Base-by-base conservation (phyloP, 2,113 vertebrate genomes). In the Zeus faber region DNA sequence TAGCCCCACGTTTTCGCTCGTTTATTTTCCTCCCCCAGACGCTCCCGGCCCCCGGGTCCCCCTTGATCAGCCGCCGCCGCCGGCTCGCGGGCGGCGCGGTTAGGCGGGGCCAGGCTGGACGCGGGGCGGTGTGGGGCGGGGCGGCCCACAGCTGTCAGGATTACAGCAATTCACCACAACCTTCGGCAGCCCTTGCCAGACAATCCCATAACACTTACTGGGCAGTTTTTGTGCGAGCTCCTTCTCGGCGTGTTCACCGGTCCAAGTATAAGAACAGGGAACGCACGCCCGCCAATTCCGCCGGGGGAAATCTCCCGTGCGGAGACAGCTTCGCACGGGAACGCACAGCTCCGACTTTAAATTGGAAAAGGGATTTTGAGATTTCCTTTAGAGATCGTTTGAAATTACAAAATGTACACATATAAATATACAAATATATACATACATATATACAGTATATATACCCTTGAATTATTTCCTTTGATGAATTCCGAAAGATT, bases 401-500 rank as follows among this genome's bases (percentile, higher is more conserved):
- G n/a, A n/a, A n/a, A n/a, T n/a, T n/a, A n/a, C n/a, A n/a, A n/a
- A n/a, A n/a, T n/a, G n/a, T n/a, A n/a, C n/a, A n/a, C n/a, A n/a
- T n/a, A n/a, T n/a, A n/a, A n/a, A n/a, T n/a, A n/a, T n/a, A n/a
- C n/a, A n/a, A n/a, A n/a, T n/a, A n/a, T n/a, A n/a, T n/a, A 14
- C 13, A 2, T 9, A 37, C 33, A 29, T 14, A 77, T 74, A 78
- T 72, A 29, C 43, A 44, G 29, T 18, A 72, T 29, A 58, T 20
- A 9, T 18, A 56, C 52, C 75, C 70, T 65, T 55, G 22, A 77
- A 77, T 75, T 14, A 77, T 78, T 83, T 84, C 60, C 74, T 81
- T 80, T 80, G 77, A 84, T 81, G 65, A 82, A 70, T 84, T 78
- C 72, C 72, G 68, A 52, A 72, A 74, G n/a, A 69, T 56, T 58